These are phyloP conservation scores for Rhogogaster chlorosoma DNA, from an alignment of 2,888 invertebrate genomes.

Conservation along the genomic window DNA sequence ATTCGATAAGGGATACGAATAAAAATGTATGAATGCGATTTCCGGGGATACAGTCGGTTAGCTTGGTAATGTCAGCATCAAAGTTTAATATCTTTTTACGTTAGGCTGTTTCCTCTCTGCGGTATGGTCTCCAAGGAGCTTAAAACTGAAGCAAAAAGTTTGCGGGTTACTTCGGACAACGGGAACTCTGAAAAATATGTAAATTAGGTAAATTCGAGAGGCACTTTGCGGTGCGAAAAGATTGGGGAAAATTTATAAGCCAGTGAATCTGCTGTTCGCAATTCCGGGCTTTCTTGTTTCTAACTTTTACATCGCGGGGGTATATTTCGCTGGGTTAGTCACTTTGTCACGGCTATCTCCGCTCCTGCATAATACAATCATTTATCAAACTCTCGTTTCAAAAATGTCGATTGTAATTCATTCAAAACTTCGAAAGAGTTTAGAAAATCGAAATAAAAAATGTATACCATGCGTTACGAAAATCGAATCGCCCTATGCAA, in stretches of 20 bases:
- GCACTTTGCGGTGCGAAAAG: conserved; percentile 38
- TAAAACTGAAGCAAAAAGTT: conserved; percentile 32
- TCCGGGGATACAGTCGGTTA: background rate
- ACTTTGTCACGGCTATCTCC: background rate
- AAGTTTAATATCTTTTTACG: background rate
- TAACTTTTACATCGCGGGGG: background rate
- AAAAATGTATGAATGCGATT: background rate
- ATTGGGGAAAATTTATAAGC: conserved; percentile 34
- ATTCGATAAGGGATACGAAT: background rate
- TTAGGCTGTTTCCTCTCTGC: background rate
- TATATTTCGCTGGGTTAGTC: background rate
- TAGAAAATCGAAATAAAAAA: background rate
- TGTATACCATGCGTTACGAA: background rate
- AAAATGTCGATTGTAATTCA: background rate
- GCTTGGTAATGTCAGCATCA: background rate
- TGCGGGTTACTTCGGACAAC: background rate
- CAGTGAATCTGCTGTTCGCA: background rate
- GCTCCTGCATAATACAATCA: background rate
- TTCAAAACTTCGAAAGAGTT: background rate
- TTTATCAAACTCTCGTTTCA: background rate
- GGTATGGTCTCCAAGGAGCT: background rate
- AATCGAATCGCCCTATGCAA: background rate
- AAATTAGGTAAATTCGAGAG: conserved; percentile 39
- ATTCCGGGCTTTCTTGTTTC: background rate
- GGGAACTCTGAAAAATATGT: conserved; percentile 22